Conservation (phyloP, 2,888 invertebrate genomes). For the Hipparchia semele region DNA sequence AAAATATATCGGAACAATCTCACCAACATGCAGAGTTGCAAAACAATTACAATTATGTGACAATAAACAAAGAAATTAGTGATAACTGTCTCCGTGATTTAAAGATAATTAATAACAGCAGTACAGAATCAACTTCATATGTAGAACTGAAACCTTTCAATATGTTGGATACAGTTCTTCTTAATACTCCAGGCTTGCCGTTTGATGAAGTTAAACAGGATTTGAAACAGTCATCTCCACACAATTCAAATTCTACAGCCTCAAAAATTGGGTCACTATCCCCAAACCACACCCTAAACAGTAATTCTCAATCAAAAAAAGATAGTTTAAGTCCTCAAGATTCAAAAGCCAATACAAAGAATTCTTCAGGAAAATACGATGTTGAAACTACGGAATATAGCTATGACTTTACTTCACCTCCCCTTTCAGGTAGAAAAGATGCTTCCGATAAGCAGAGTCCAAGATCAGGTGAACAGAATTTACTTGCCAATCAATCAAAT, state of each 20-base stretch:
- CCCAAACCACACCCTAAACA: slow-evolving; percentile 51
- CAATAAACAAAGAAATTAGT: slow-evolving; percentile 36
- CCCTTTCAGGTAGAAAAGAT: slow-evolving; percentile 49
- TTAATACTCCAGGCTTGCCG: slow-evolving; percentile 64
- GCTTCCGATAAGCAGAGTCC: slow-evolving; percentile 41
- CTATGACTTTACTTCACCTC: slow-evolving; percentile 67
- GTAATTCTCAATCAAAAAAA: slow-evolving; percentile 52
- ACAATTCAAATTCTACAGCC: slow-evolving; percentile 38
- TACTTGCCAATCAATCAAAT: slow-evolving; percentile 45
- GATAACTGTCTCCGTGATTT: slow-evolving; percentile 48
- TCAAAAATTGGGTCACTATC: slow-evolving; percentile 49
- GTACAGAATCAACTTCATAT: slow-evolving; percentile 75
- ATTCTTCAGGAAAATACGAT: slow-evolving; percentile 55
- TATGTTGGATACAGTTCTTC: slow-evolving; percentile 58
- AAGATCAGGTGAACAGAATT: slow-evolving; percentile 23
- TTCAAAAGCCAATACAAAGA: slow-evolving; percentile 46
- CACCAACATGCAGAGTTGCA: slow-evolving; percentile 29
- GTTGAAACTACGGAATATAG: slow-evolving; percentile 66
- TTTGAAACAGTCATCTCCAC: slow-evolving; percentile 27
- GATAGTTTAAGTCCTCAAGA: slow-evolving; percentile 46
- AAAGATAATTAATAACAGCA: slow-evolving; percentile 58
- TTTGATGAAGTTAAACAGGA: slow-evolving; percentile 46
- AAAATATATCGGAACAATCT: slow-evolving; percentile 40
- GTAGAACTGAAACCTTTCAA: slow-evolving; percentile 69
- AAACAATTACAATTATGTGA: slow-evolving; percentile 34